Evolutionary conservation across 2,797 vertebrate genomes (phyloP), one percentile per base, ranked within the genome.

Genomic region (Clarias platycephalus): DNA sequence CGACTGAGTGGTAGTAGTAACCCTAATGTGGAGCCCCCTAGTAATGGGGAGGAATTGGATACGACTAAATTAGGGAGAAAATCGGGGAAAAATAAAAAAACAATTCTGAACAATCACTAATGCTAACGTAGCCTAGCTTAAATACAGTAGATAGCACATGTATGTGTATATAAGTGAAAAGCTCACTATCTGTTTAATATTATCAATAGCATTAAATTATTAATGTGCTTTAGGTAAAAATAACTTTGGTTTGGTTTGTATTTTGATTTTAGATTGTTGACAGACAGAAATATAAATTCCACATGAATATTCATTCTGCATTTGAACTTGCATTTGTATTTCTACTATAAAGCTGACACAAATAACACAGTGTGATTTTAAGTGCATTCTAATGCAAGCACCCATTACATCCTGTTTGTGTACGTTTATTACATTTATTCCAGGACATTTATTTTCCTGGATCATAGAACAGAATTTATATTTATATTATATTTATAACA

Each of bases 301-400:
- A 49, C 20, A 55, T 58, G 72, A 12, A 76, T 76, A 58, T 76
- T 57, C 20, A 76, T 76, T 34, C 72, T 31, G 55, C 12, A 5
- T 12, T 49, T 49, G 44, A 12, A 49, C 2, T 49, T 49, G 44
- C 1, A 68, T 44, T 26, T 26, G 34, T 26, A 26, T 44, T 40
- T 18, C 58, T 26, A 16, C 76, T 10, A 63, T 63, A 79, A 78
- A 78, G 13, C 57, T 62, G 22, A 62, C 57, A 78, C 24, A 44
- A 63, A 64, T 26, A 79, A 44, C 57, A 62, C 22, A 6, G 22
- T 44, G 76, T 40, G 34, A 26, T 79, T 79, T 79, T 63, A 79
- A 26, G 58, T 79, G 15, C 22, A 37, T 60, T 77, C 31, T 60
- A n/a, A 37, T 60, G 37, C 28, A 60, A 77, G 24, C 31, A 4